Evolutionary conservation across 2,888 invertebrate species (phyloP), one percentile per base, ranked within the genome.

Genomic region (Aproaerema taeniolella): DNA sequence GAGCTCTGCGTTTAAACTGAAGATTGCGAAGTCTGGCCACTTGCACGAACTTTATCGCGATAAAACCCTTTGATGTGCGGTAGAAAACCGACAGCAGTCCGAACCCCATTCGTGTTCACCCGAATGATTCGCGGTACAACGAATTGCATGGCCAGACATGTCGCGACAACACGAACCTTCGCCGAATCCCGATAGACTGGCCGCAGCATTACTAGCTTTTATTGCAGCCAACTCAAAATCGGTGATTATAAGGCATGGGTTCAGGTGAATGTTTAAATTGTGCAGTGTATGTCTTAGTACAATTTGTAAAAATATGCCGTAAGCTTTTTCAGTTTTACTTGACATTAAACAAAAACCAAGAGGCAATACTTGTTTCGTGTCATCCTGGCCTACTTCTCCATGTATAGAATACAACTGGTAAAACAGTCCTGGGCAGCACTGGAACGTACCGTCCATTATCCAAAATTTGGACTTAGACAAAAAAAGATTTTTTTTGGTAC

Each of bases 401-500:
- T 20, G 20, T 6, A 20, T 20, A 4, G 20, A 20, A 20, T 20
- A 20, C 4, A 20, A 6, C 20, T 20, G 20, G 4, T 6, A 20
- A 6, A 20, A 20, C 4, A 6, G 4, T 20, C 7, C 5, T 20
- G 20, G 20, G 7, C 20, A 20, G 30, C 32, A 30, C 13, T 12
- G 12, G 32, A 30, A 30, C 7, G 20, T 39, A 24, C 39, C 34
- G 20, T 39, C 39, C 34, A 39, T 34, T 30, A 39, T 33, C 39
- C 39, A 39, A 34, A 39, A 30, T 26, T 24, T 29, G 14, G 39
- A 33, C 28, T 12, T 16, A 34, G 33, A 15, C 24, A 39, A 39
- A 39, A 34, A 30, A 30, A 39, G 20, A 39, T 39, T 34, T 30
- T 34, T 25, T 25, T 38, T 38, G 11, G 38, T 38, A 25, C 31